Percentiles rank a stretch among this genome's conserved stretches.
Evolutionary conservation across 1,140 invertebrate genomes (phyloP).

Genomic region (Heliconius melpomene): DNA sequence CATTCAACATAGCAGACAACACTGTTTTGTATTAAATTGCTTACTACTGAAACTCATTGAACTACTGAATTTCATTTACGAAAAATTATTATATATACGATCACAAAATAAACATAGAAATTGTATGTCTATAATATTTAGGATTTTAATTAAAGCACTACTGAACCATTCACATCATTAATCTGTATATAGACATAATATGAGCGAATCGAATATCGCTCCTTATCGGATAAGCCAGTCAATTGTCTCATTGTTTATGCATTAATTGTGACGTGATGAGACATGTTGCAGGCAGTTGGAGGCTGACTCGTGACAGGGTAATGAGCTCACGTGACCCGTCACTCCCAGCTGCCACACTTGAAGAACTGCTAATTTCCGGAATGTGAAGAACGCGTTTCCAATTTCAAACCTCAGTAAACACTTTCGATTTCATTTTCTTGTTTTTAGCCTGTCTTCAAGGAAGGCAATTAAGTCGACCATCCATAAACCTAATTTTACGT

Average conservation of each 20-base stretch:
- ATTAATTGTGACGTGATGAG: slow-evolving; percentile 28
- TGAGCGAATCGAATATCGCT: neutral
- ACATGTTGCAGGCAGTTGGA: slow-evolving; percentile 33
- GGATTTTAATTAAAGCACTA: neutral
- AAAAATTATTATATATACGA: too few species aligned
- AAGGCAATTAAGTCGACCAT: slow-evolving; percentile 34
- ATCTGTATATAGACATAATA: neutral
- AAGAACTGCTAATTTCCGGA: slow-evolving; percentile 66
- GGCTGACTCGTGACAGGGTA: slow-evolving; percentile 55
- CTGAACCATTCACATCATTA: neutral
- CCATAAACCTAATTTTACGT: slow-evolving; percentile 43
- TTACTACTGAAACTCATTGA: too few species aligned
- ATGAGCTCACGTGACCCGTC: slow-evolving; percentile 66
- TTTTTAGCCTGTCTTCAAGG: slow-evolving; percentile 40
- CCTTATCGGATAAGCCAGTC: slow-evolving; percentile 20
- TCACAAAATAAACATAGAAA: too few species aligned
- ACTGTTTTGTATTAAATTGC: too few species aligned
- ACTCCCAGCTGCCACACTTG: slow-evolving; percentile 45
- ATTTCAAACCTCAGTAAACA: slow-evolving; percentile 69
- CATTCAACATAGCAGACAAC: too few species aligned
- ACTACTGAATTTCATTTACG: too few species aligned
- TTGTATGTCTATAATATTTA: too few species aligned
- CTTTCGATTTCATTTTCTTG: slow-evolving; percentile 44
- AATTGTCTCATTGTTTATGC: slow-evolving; percentile 25
- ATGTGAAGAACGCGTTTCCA: slow-evolving; percentile 65